phyloP scores from a whole-genome alignment of 2,797 vertebrate genomes.

The Lacerta agilis region DNA sequence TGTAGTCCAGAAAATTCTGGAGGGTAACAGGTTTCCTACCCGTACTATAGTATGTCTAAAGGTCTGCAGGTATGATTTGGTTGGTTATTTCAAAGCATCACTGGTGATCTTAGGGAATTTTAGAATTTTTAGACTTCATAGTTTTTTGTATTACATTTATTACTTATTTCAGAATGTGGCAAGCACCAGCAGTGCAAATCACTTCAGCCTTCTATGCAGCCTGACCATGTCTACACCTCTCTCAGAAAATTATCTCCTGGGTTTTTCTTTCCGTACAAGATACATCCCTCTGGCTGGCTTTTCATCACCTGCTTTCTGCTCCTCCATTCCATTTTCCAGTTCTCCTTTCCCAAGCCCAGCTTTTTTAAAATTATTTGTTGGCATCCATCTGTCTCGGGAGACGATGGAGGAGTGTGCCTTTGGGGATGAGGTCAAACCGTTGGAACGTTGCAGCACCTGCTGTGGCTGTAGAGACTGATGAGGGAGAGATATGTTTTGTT shows the following conservation, averaged over 20 bases:
- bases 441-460: too few relatives aligned
- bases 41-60: background rate
- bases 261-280: background rate
- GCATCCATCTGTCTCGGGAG: too few relatives aligned
- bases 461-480: too few relatives aligned
- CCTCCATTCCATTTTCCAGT: background rate
- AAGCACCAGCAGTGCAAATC: too few relatives aligned
- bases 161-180: too few relatives aligned
- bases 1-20: background rate
- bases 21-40: background rate
- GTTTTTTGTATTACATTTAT: too few relatives aligned
- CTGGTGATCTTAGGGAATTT: too few relatives aligned
- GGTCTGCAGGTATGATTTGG: background rate
- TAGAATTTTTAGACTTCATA: too few relatives aligned
- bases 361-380: background rate
- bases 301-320: background rate
- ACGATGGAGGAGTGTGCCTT: too few relatives aligned
- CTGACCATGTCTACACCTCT: background rate
- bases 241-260: background rate
- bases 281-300: background rate
- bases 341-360: too few relatives aligned
- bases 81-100: background rate
- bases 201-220: background rate
- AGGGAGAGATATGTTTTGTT: too few relatives aligned
- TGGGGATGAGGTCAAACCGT: too few relatives aligned